Conservation (phyloP, 2,888 invertebrate species). For the Cephus runcator region DNA sequence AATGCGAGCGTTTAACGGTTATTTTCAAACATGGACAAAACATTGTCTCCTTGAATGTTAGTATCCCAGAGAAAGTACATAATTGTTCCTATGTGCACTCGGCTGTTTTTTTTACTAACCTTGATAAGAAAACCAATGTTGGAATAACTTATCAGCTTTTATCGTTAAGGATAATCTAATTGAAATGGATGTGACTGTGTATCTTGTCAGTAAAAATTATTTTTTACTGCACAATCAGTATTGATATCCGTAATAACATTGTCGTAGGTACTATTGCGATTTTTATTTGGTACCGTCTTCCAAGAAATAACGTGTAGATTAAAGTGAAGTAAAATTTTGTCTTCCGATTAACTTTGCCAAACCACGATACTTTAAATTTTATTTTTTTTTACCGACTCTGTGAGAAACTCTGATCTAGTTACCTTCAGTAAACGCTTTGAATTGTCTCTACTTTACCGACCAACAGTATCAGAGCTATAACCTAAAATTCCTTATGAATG, state of each 20-base stretch:
- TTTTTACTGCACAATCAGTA: background rate
- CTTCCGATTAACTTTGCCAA: background rate
- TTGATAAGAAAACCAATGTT: background rate
- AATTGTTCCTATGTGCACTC: background rate
- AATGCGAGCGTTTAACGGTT: background rate
- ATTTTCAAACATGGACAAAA: background rate
- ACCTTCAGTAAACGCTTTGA: background rate
- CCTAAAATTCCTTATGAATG: background rate
- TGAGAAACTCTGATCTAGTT: background rate
- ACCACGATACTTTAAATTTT: background rate
- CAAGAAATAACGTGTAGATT: background rate
- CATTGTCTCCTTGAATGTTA: background rate
- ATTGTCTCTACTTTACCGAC: background rate
- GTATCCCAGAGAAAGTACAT: background rate
- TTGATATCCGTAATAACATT: background rate
- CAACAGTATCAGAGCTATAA: background rate
- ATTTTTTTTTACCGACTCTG: background rate
- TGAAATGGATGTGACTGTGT: background rate
- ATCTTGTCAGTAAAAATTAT: background rate
- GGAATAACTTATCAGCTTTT: background rate
- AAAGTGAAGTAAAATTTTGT: background rate
- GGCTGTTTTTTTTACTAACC: background rate
- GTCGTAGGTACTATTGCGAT: background rate
- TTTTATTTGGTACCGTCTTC: background rate
- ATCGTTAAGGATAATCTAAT: background rate